These are phyloP conservation scores for Heliocidaris tuberculata DNA, from an alignment of 35 echinoderm and acorn worm species.

Conservation along the genomic window DNA sequence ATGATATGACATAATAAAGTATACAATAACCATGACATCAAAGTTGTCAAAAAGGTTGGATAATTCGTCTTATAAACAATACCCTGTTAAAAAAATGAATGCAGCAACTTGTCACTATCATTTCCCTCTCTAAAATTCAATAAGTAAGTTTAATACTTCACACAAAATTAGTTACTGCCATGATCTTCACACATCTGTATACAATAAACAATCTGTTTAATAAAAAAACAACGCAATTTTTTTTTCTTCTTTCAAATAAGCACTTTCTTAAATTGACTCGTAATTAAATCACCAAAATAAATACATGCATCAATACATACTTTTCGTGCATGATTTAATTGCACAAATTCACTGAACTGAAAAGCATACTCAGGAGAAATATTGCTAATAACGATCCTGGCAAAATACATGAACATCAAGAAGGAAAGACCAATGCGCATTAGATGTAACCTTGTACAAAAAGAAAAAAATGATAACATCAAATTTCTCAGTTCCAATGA, in stretches of 20 bases:
- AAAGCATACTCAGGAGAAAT: too few species aligned
- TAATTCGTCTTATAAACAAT: not conserved
- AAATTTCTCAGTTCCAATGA: too few species aligned
- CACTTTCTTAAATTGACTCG: not conserved
- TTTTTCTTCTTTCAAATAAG: not conserved
- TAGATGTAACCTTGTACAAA: too few species aligned
- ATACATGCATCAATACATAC: not conserved
- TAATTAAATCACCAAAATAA: too few species aligned
- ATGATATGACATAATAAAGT: not conserved
- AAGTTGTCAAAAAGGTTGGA: not conserved
- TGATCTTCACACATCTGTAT: not conserved
- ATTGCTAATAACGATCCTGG: too few species aligned
- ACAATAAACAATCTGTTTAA: not conserved
- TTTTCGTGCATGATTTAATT: not conserved
- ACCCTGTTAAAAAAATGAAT: not conserved
- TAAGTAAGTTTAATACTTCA: not conserved
- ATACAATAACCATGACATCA: not conserved
- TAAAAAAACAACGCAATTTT: not conserved
- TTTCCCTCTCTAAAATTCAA: not conserved
- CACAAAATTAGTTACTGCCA: not conserved
- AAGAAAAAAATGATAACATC: too few species aligned
- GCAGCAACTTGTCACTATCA: not conserved
- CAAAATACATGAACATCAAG: too few species aligned
- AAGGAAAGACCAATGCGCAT: too few species aligned
- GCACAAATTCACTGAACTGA: not conserved